Conservation (phyloP, 2,113 vertebrate species). For the Collichthys lucidus region DNA sequence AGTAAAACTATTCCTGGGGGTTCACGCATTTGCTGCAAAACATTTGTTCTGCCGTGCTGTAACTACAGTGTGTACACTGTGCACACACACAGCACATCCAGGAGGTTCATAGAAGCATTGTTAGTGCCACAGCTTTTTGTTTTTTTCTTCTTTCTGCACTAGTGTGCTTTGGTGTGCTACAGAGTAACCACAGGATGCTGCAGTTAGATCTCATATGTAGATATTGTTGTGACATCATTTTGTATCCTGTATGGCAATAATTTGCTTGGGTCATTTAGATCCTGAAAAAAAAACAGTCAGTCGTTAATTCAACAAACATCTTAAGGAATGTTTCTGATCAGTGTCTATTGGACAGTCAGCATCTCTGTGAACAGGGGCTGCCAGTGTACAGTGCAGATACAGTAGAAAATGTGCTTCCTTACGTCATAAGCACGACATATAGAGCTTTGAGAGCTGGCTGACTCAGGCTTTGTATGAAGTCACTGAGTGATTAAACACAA, state of each 20-base stretch:
- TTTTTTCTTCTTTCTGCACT: constrained; percentile 5
- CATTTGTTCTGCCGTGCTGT: neutral
- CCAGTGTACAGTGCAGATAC: neutral
- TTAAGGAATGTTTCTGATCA: neutral
- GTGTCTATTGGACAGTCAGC: neutral
- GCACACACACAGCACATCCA: neutral
- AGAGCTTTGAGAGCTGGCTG: neutral
- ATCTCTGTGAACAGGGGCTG: neutral
- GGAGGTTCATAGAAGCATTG: neutral
- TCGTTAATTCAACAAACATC: neutral
- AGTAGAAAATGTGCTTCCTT: no score
- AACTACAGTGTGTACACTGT: neutral
- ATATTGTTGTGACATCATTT: neutral
- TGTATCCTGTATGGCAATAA: neutral
- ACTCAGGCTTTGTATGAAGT: neutral
- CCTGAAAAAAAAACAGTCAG: neutral
- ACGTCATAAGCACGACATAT: neutral
- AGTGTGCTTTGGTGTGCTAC: neutral
- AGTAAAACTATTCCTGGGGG: neutral
- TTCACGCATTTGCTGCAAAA: constrained; percentile 2
- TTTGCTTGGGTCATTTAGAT: neutral
- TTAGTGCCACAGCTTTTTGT: neutral
- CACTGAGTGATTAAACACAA: neutral
- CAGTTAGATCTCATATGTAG: neutral
- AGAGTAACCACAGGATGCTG: neutral